These are phyloP conservation scores for Steinernema feltiae DNA, from an alignment of 1,140 invertebrate species.

Conservation along the genomic window DNA sequence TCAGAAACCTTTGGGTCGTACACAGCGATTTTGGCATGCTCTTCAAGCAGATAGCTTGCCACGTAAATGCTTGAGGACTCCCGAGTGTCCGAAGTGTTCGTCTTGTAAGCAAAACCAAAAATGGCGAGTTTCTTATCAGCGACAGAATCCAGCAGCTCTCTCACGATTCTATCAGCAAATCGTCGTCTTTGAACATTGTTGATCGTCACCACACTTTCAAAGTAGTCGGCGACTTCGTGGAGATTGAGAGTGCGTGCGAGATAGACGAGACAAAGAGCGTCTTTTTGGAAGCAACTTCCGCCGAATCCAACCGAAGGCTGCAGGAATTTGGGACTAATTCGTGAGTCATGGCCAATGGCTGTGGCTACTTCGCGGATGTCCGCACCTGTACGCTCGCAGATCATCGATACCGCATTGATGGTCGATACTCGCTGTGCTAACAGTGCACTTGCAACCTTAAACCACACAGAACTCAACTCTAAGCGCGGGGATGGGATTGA, in stretches of 20 bases:
- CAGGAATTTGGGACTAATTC: conserved; percentile 95
- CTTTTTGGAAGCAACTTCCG: conserved; percentile 98
- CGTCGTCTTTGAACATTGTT: conserved; percentile 92
- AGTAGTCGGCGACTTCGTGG: conserved; percentile 90
- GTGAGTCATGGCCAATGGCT: conserved; percentile 83
- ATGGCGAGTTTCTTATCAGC: conserved; percentile 89
- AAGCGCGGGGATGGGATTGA: too few species aligned
- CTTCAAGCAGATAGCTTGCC: conserved; percentile 81
- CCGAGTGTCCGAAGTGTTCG: conserved; percentile 93
- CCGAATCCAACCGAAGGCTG: conserved; percentile 94
- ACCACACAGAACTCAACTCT: too few species aligned
- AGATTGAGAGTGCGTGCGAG: conserved; percentile 91
- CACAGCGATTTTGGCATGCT: conserved; percentile 85
- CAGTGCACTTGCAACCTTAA: conserved; percentile 96
- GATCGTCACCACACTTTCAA: conserved; percentile 86
- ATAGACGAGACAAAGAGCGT: conserved; percentile 94
- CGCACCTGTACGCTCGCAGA: conserved; percentile 95
- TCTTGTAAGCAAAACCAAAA: conserved; percentile 97
- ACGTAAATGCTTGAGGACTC: conserved; percentile 94
- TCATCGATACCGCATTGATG: conserved; percentile 93
- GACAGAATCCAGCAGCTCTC: conserved; percentile 90
- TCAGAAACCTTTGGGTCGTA: conserved; percentile 87
- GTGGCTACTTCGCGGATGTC: conserved; percentile 90
- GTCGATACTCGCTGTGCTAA: conserved; percentile 94
- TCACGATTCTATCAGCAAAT: conserved; percentile 85